Conservation (phyloP, 2,888 invertebrate species). For the Perdita meconis region DNA sequence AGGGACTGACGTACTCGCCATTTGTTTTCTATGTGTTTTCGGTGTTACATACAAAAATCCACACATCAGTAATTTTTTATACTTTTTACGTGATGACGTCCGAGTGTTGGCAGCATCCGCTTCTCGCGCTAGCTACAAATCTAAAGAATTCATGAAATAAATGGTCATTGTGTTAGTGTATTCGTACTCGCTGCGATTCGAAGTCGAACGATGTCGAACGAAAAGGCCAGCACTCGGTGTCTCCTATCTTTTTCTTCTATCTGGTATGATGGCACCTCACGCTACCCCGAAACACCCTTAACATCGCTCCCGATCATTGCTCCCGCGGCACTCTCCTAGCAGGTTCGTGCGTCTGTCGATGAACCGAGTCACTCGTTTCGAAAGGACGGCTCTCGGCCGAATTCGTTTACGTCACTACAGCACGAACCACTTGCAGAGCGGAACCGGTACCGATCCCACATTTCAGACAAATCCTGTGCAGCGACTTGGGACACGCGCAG, state of each 20-base stretch:
- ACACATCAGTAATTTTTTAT: slow-evolving; percentile 80
- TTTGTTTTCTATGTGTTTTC: slow-evolving; percentile 84
- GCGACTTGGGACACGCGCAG: slow-evolving; percentile 63
- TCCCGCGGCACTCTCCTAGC: slow-evolving; percentile 70
- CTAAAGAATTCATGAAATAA: no score
- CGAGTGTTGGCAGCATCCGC: slow-evolving; percentile 78
- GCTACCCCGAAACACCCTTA: slow-evolving; percentile 75
- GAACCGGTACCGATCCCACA: slow-evolving; percentile 64
- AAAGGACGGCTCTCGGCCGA: slow-evolving; percentile 31
- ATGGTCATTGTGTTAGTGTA: no score
- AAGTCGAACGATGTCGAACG: neutral
- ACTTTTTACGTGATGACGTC: slow-evolving; percentile 76
- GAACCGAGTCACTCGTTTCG: slow-evolving; percentile 50
- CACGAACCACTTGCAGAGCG: slow-evolving; percentile 69
- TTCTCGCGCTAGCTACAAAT: no score
- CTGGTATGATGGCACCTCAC: slow-evolving; percentile 85
- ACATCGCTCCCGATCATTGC: slow-evolving; percentile 62
- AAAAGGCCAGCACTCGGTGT: slow-evolving; percentile 80
- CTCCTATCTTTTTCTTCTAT: slow-evolving; percentile 81
- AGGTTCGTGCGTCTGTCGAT: slow-evolving; percentile 68
- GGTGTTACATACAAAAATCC: slow-evolving; percentile 82
- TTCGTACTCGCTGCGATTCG: no score
- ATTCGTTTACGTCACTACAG: slow-evolving; percentile 55
- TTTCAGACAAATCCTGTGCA: slow-evolving; percentile 63
- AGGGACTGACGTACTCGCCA: slow-evolving; percentile 84